Evolutionary conservation across 1,140 invertebrate genomes (phyloP).

Genomic region (Conopomorpha cramerella): DNA sequence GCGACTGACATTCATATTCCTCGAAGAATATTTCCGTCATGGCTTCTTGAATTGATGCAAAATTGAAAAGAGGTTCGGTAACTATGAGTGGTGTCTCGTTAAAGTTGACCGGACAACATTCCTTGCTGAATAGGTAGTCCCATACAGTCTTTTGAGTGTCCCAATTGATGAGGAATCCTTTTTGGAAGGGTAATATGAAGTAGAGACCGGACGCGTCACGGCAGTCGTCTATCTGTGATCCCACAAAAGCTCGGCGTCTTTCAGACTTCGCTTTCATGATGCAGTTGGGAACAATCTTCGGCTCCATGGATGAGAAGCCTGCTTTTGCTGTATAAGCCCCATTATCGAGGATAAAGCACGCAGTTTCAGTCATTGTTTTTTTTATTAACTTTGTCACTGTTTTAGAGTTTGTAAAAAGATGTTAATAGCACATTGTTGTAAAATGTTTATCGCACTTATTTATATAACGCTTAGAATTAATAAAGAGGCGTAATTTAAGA

Average conservation of each 20-base stretch:
- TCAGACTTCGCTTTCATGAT: conserved; percentile 99
- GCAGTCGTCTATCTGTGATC: conserved; percentile 81
- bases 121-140: conserved; percentile 94
- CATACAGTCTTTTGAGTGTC: conserved; percentile 95
- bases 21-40: conserved; percentile 97
- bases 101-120: conserved; percentile 79
- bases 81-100: conserved; percentile 81
- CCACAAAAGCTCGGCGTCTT: conserved; percentile 89
- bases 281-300: conserved; percentile 90
- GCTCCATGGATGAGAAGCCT: conserved; percentile 71
- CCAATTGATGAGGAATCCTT: conserved; percentile 95
- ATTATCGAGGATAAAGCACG: conserved; percentile 81
- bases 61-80: conserved; percentile 96
- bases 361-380: conserved; percentile 36
- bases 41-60: conserved; percentile 89
- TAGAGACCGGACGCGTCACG: conserved; percentile 93
- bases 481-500: too few relatives aligned
- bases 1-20: conserved; percentile 89
- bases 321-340: conserved; percentile 85
- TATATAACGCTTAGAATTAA: too few relatives aligned
- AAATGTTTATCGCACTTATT: too few relatives aligned
- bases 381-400: too few relatives aligned
- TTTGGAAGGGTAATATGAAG: conserved; percentile 94
- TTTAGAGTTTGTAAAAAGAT: too few relatives aligned
- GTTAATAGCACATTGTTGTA: too few relatives aligned